These are phyloP conservation scores for Calyptomena viridis DNA, from an alignment of 2,113 vertebrate genomes.

Conservation along the genomic window DNA sequence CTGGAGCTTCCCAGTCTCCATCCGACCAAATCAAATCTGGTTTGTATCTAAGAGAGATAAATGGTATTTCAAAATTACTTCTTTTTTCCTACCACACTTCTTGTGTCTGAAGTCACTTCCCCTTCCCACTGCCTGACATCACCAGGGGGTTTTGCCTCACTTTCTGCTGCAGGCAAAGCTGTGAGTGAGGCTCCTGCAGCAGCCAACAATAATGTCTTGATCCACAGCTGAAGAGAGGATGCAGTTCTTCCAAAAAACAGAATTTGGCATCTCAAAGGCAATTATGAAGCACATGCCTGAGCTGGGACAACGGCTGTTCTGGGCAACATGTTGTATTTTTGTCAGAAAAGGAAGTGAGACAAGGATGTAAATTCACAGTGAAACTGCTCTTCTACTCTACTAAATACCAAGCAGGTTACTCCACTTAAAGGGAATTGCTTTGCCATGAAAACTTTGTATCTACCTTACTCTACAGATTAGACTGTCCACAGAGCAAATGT, in stretches of 20 bases:
- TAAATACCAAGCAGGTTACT: background rate
- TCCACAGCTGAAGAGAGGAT: background rate
- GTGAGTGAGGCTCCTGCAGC: background rate
- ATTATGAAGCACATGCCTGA: background rate
- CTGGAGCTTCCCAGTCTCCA: constrained; percentile 93
- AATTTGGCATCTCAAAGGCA: background rate
- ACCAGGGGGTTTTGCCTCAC: background rate
- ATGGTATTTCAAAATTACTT: background rate
- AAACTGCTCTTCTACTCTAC: background rate
- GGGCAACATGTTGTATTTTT: background rate
- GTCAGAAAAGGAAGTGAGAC: background rate
- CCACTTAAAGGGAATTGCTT: background rate
- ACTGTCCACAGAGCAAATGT: background rate
- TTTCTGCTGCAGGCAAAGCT: background rate
- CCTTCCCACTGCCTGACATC: background rate
- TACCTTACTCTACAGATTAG: background rate
- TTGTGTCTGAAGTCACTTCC: background rate
- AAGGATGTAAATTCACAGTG: background rate
- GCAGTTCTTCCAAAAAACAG: background rate
- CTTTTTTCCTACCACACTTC: background rate
- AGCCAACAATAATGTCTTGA: background rate
- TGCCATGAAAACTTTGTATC: background rate
- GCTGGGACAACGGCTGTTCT: fast-evolving
- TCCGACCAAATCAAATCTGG: constrained; percentile 97
- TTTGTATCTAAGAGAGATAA: constrained; percentile 76